phyloP scores from a whole-genome alignment of 2,113 vertebrate genomes.

The Vulpes ferrilata region DNA sequence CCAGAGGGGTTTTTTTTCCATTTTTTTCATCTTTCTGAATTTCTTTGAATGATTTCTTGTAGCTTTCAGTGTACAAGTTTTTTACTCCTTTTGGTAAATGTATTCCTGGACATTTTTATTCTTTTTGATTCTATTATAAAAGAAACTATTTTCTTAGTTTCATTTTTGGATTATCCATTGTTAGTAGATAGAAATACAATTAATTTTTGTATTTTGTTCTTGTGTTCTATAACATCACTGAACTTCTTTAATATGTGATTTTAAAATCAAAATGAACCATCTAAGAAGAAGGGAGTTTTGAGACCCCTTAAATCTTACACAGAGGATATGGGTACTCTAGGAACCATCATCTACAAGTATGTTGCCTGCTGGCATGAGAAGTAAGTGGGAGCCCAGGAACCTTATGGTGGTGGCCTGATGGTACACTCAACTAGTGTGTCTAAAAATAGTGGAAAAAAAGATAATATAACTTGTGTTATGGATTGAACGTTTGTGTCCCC shows the following conservation, averaged over 20 bases:
- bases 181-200: neutral
- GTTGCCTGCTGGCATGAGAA: neutral
- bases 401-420: neutral
- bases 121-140: neutral
- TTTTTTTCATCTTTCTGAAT: neutral
- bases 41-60: neutral
- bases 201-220: neutral
- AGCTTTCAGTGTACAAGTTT: neutral
- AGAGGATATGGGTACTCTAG: neutral
- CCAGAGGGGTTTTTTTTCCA: neutral
- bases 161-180: neutral
- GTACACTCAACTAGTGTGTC: neutral
- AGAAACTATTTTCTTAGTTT: neutral
- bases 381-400: neutral
- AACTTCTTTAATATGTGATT: neutral
- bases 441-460: neutral
- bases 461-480: neutral
- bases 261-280: neutral
- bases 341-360: neutral
- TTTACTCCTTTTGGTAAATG: neutral
- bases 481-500: neutral
- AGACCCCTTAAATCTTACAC: neutral
- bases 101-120: neutral
- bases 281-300: neutral
- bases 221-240: neutral